phyloP scores from a whole-genome alignment of 2,888 invertebrate species.

The Drosophila meridiana region DNA sequence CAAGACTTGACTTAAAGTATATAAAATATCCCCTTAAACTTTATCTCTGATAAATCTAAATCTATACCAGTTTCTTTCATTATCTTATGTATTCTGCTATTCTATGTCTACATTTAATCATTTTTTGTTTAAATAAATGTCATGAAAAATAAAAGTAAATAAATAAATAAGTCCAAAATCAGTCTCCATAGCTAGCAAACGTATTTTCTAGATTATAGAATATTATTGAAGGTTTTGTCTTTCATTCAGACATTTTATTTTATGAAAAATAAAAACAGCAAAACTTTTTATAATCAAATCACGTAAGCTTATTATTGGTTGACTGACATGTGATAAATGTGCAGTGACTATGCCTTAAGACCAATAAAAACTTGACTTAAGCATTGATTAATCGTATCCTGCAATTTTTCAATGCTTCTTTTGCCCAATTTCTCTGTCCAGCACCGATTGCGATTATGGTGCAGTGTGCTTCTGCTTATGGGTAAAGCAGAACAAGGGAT shows the following conservation, averaged over 20 bases:
- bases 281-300: neutral
- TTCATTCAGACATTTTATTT: neutral
- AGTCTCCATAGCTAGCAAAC: neutral
- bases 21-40: neutral
- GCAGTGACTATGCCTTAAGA: neutral
- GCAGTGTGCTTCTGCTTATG: neutral
- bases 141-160: no score
- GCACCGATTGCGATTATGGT: neutral
- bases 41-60: neutral
- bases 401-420: neutral
- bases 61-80: no score
- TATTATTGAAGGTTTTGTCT: neutral
- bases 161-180: no score
- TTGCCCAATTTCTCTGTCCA: neutral
- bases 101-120: no score
- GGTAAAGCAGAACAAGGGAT: neutral
- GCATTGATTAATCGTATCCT: neutral
- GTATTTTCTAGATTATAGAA: neutral
- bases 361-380: neutral
- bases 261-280: neutral
- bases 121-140: no score
- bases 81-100: no score
- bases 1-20: neutral
- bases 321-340: neutral
- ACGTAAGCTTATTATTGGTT: neutral